Base-by-base conservation (phyloP, 2,888 invertebrate genomes). In the Eupithecia vulgata region DNA sequence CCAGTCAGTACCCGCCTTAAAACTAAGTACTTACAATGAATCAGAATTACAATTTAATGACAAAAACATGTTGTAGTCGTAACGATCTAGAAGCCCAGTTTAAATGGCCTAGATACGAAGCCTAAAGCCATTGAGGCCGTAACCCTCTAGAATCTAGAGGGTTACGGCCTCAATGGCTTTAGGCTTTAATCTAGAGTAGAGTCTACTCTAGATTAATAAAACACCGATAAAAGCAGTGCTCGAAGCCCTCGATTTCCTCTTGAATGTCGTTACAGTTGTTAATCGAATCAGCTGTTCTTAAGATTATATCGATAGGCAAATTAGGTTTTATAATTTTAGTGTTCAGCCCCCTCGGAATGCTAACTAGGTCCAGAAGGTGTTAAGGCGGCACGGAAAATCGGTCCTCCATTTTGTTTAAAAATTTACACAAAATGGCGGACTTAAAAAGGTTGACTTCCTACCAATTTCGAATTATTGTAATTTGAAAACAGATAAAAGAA, bases 161-260 rank as follows among this genome's bases (percentile, higher is more conserved):
- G 76, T 81, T 80, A 74, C 42, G 15, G 12, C 6, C 65, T 65
- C 40, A 21, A 65, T 37, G 65, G 65, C 65, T 40, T 25, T 10
- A 21, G 40, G 40, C 21, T 10, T 40, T n/a, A n/a, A n/a, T n/a
- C n/a, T n/a, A n/a, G n/a, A n/a, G n/a, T n/a, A n/a, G n/a, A n/a
- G n/a, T n/a, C n/a, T n/a, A n/a, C n/a, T n/a, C n/a, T n/a, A 77
- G 78, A 84, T 83, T 81, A 82, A 82, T 83, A 82, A 83, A 83
- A 82, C 79, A 80, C 71, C 75, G 75, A 78, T 82, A 81, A 81
- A 52, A 83, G 78, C 79, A 67, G 70, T 70, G 73, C 77, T 71
- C 64, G 74, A 21, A 71, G 76, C 72, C 76, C 78, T 73, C 65
- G 45, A 74, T 64, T 40, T 67, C 70, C 71, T 66, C 75, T 69